Base-by-base conservation (phyloP, 2,888 invertebrate species). In the Diarsia brunnea region DNA sequence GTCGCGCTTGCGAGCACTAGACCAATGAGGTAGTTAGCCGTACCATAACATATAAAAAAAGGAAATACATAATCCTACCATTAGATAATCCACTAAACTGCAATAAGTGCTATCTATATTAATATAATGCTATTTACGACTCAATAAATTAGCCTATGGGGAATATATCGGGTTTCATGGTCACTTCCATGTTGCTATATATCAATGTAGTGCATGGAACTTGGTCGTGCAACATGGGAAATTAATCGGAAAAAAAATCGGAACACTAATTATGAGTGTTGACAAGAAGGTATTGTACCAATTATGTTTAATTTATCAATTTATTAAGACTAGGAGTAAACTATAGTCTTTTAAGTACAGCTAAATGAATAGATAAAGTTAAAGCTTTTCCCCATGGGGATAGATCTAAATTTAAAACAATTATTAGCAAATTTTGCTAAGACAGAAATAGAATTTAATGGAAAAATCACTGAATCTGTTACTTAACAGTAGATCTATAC, bases 61-160 rank as follows among this genome's bases (percentile, higher is more conserved):
- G 31, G n/a, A 61, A 19, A 55, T 1, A 51, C 47, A 1, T 84
- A 31, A 84, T 80, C 81, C 85, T 7, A 31, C 58, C 63, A 76
- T 69, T 70, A 83, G 65, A 53, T 73, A 69, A 68, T 73, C 73
- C 65, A 73, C 38, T 71, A 65, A 77, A 71, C 65, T 68, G 31
- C 64, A 87, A 84, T 88, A 84, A 81, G 65, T 69, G 61, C 65
- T 87, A 87, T 87, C 87, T 78, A 61, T 73, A 74, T 88, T 85
- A 87, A 84, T 67, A 87, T 70, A 79, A 82, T 80, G 60, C 69
- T 60, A 73, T 87, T 85, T 87, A 86, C 55, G 68, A 61, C 84
- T n/a, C 47, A 45, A 84, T 88, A 88, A 73, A 88, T 86, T 75
- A 53, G 31, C 21, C n/a, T 66, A 63, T 64, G 12, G 65, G 47